Evolutionary conservation across 53 echinoderm and acorn worm species (phyloP), one percentile per base, ranked within the genome.

Genomic region (Astropecten irregularis): DNA sequence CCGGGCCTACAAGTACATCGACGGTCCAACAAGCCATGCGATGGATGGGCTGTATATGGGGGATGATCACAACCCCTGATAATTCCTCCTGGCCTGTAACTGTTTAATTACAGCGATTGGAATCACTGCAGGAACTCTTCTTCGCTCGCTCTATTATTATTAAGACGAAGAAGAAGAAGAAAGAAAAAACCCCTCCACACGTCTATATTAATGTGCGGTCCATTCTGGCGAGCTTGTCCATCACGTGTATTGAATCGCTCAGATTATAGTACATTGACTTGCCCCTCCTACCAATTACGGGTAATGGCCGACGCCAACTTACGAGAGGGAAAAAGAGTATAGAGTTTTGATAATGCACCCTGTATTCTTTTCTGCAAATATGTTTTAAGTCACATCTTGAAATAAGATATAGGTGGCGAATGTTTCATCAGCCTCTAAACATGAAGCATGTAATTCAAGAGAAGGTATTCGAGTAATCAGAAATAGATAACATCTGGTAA

Each of bases 61-160:
- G 50, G 40, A 47, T 59, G 77, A 79, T 79, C 60, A 62, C 16
- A 79, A 30, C 79, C n/a, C 6, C 61, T 61, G 79, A 79, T 79
- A 79, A 79, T 31, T 79, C 31, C 79, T 47, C 27, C 60, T 44
- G 20, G 30, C 48, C 60, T 26, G 79, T 79, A 79, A 79, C 79
- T 79, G 60, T 60, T 60, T 79, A 79, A 79, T 79, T 79, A 79
- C 79, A 79, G 79, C 79, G 79, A 79, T 79, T 14, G 49, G 62
- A 60, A 79, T 79, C 79, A 33, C 79, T 62, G 56, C 8, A 16
- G 48, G 50, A 68, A 40, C 74, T 35, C 74, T 37, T 58, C 71
- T 55, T 56, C 76, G 34, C 76, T 58, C 76, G 76, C 76, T 56
- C 76, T 58, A 65, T 21, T 65, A 38, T n/a, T n/a, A n/a, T n/a